Conservation (phyloP, 1,140 invertebrate species). For the Stenopsyche tienmushanensis region DNA sequence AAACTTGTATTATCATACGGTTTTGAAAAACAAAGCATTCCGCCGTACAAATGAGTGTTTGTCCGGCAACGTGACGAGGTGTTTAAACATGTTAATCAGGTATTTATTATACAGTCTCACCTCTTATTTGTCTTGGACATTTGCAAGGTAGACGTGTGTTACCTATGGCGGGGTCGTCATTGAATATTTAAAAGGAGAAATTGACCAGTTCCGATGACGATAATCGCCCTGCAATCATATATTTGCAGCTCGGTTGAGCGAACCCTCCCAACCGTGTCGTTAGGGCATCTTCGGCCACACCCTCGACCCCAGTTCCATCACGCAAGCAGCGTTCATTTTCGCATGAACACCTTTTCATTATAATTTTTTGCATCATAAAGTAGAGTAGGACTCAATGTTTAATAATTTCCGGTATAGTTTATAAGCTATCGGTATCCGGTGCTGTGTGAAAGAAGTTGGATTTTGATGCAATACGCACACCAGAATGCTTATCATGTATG, state of each 20-base stretch:
- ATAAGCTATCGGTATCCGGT: too few species aligned
- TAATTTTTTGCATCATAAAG: neutral
- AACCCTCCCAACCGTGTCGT: constrained; percentile 9
- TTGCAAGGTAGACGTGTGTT: neutral
- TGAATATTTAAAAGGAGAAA: constrained; percentile 25
- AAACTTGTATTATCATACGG: too few species aligned
- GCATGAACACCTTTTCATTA: neutral
- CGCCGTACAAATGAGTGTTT: neutral
- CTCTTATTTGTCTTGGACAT: neutral
- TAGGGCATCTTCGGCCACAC: too few species aligned
- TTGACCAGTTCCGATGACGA: constrained; percentile 10
- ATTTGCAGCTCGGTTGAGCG: too few species aligned
- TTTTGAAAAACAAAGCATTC: neutral
- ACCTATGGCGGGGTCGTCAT: neutral
- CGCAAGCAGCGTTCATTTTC: neutral
- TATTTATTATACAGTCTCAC: neutral
- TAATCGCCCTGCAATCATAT: too few species aligned
- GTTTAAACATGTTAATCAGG: neutral
- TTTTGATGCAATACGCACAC: too few species aligned
- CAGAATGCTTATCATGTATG: too few species aligned
- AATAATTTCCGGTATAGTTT: neutral
- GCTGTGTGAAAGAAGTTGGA: too few species aligned
- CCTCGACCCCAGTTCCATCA: too few species aligned
- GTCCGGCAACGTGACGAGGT: neutral
- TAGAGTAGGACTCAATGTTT: neutral